Base-by-base conservation (phyloP, 2,888 invertebrate species). In the Meliscaeva auricollis region DNA sequence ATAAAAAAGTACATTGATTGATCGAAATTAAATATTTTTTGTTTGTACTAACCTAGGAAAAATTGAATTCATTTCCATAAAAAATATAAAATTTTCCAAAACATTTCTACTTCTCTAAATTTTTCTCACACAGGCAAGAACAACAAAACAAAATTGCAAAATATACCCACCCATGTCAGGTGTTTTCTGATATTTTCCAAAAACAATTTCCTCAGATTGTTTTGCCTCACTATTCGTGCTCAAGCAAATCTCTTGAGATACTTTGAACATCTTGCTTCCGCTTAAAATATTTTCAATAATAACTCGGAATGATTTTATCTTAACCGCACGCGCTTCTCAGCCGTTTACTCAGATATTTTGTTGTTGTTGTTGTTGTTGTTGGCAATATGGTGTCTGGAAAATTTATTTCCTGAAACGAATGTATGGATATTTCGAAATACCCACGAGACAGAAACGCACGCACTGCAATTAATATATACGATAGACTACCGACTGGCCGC, bases 231-330 rank as follows among this genome's bases (percentile, higher is more conserved):
- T 85, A 64, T 78, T 88, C 30, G 89, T 89, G 82, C 90, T 91
- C 30, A 92, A 88, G 75, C 90, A 90, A 84, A 92, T 91, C 88
- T 92, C 91, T 88, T 92, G 92, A 73, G 92, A 92, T 87, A 90
- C 90, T 90, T 90, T 91, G 82, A 90, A 92, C 91, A 92, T 92
- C 58, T 78, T 87, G 38, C 48, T 85, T 84, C 80, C 75, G 80
- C 66, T 48, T 64, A n/a, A 68, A 38, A 69, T 17, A 52, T 75
- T 22, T 52, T 52, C 50, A 70, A 70, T 60, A 70, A 75, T 70
- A 70, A 58, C 70, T 44, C 50, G 62, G 30, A 74, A 58, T 54
- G n/a, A 73, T 54, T 54, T 26, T 3, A 26, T n/a, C n/a, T n/a
- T 15, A 38, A 73, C 20, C 30, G 46, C 64, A 46, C 64, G 35